A percentile compares a stretch with the other conserved stretches of the same genome.
These are phyloP conservation scores for Uropsilus gracilis DNA, from an alignment of 2,113 vertebrate genomes.

Conservation along the genomic window DNA sequence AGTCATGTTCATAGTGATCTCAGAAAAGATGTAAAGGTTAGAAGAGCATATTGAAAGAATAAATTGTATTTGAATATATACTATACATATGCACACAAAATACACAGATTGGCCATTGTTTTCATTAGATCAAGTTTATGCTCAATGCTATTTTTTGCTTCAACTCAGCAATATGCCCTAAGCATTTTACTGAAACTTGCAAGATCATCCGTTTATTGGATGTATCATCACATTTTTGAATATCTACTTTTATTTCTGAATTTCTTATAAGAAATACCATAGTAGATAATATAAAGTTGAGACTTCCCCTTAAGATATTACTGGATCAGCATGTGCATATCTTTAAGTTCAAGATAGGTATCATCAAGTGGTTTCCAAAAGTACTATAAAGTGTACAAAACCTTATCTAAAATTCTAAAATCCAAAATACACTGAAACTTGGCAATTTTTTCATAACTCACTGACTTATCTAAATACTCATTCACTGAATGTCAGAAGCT, in stretches of 20 bases:
- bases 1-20: not conserved
- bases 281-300: not conserved
- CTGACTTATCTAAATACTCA: not conserved
- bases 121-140: not conserved
- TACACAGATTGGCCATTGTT: not conserved
- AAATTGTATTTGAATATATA: not conserved
- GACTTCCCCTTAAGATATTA: not conserved
- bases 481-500: not conserved
- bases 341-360: not conserved
- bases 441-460: not conserved
- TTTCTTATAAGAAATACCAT: not conserved
- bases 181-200: not conserved
- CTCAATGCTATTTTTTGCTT: slow-evolving; percentile 20
- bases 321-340: not conserved
- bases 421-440: not conserved
- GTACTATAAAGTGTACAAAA: not conserved
- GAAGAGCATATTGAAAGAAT: not conserved
- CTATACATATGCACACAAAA: not conserved
- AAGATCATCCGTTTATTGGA: not conserved
- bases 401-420: not conserved
- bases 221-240: not conserved
- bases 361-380: not conserved
- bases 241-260: not conserved
- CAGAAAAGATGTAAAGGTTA: not conserved
- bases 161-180: not conserved